Evolutionary conservation across 2,797 vertebrate species (phyloP), one percentile per base, ranked within the genome.

Genomic region (Tolypeutes matacus): DNA sequence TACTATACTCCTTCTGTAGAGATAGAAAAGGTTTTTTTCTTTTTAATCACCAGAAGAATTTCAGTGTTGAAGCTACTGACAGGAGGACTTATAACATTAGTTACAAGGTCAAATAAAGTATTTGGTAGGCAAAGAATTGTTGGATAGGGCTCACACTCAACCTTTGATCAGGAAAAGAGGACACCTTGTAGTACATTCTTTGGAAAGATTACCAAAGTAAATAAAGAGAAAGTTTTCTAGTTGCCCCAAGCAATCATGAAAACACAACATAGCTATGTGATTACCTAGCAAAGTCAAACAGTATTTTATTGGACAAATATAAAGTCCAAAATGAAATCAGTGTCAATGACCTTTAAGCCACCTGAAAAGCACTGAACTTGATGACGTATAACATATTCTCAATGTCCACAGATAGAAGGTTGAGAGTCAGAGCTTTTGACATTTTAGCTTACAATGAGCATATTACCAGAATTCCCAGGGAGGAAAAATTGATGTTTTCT

Each of bases 211-310:
- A 96, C 89, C 89, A 94, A 88, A 94, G 89, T 81, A 96, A 96
- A 97, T 84, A 97, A 92, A 95, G 89, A 83, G 84, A 90, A 92
- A 93, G 85, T 94, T 94, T 91, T 92, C 81, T 90, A 81, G 97
- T 95, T 97, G 96, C 92, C 93, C 90, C 72, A 73, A 96, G 96
- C 93, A 96, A 95, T 97, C 82, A 76, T 46, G 51, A 96, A 97
- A 98, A 97, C 86, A 97, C 12, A 97, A 77, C 96, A 69, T 97
- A 97, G 95, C 96, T 95, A 90, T 93, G 93, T 25, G 88, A 94
- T 97, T 96, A 97, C 90, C 81, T 93, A 91, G 96, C 82, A 80
- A 93, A 93, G 95, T 72, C n/a, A 3, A 90, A 97, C 96, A 94
- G 91, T 72, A 81, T 95, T 98, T 98, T 95, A 97, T 90, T 96